Percentiles rank a stretch among this genome's conserved stretches.
Evolutionary conservation across 2,113 vertebrate species (phyloP).

Genomic region (Xiphophorus couchianus): DNA sequence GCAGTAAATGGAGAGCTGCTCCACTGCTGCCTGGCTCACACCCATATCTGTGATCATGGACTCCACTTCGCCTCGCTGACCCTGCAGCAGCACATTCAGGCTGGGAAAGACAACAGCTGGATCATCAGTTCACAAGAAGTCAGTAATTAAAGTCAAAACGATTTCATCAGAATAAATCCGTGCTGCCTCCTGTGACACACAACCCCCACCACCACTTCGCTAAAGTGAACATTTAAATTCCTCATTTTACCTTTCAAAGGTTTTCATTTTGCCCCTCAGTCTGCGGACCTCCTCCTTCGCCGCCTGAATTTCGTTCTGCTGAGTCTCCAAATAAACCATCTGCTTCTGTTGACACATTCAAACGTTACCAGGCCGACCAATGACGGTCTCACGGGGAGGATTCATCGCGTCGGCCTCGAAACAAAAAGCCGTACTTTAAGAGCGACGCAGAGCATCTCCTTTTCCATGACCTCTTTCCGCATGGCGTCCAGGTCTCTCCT

Average conservation of each 20-base stretch:
- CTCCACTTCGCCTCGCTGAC: slow-evolving; percentile 91
- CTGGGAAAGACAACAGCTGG: slow-evolving; percentile 66
- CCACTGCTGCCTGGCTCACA: slow-evolving; percentile 87
- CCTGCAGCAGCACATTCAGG: slow-evolving; percentile 88
- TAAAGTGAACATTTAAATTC: too few relatives aligned
- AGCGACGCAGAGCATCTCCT: slow-evolving; percentile 88
- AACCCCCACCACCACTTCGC: background rate
- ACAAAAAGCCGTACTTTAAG: slow-evolving; percentile 82
- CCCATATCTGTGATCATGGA: slow-evolving; percentile 96
- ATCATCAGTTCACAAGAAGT: slow-evolving; percentile 13
- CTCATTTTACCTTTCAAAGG: slow-evolving; percentile 85
- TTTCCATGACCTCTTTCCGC: slow-evolving; percentile 83
- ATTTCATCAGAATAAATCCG: background rate
- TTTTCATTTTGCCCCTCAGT: slow-evolving; percentile 87
- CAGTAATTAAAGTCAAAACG: background rate
- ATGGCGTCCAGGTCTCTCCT: slow-evolving; percentile 85
- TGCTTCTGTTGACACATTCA: slow-evolving; percentile 84
- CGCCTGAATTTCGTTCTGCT: slow-evolving; percentile 84
- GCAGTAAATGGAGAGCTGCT: slow-evolving; percentile 95
- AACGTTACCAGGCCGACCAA: background rate
- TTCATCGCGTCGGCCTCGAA: background rate
- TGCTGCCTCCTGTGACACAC: background rate
- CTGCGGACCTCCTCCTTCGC: slow-evolving; percentile 87
- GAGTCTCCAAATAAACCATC: slow-evolving; percentile 91
- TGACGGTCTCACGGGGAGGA: background rate